Percentiles rank a stretch among this genome's conserved stretches.
Evolutionary conservation across 2,113 vertebrate species (phyloP).

Genomic region (Podarcis muralis): DNA sequence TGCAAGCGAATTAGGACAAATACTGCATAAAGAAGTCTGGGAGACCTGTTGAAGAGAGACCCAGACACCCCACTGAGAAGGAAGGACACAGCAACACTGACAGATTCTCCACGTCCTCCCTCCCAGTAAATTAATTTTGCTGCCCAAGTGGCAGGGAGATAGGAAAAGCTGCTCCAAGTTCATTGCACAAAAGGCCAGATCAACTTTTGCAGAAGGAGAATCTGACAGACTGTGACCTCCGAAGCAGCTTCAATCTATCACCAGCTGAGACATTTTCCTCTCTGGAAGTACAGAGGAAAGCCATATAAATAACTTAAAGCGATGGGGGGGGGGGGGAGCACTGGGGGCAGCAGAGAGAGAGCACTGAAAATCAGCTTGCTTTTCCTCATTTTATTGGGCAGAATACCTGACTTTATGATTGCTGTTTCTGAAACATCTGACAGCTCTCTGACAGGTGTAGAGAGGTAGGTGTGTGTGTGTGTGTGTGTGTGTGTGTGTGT

Average conservation of each 20-base stretch:
- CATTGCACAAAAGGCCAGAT: slow-evolving; percentile 6
- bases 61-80: neutral
- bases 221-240: neutral
- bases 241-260: neutral
- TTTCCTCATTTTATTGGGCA: neutral
- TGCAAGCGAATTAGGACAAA: too few species aligned
- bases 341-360: neutral
- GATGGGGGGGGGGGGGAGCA: neutral
- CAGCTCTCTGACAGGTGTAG: neutral
- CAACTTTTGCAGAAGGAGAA: slow-evolving; percentile 5
- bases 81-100: neutral
- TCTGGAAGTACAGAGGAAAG: fast-evolving
- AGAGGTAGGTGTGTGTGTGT: too few species aligned
- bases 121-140: neutral
- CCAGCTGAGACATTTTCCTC: neutral
- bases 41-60: too few species aligned
- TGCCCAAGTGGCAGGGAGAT: neutral
- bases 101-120: neutral
- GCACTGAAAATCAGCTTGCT: neutral
- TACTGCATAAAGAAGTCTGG: too few species aligned
- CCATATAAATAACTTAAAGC: neutral
- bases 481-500: too few species aligned
- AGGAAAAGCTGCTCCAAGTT: neutral
- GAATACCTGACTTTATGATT: fast-evolving
- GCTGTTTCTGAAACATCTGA: neutral